Conservation (phyloP, 2,113 vertebrate species). For the Aythya baeri region DNA sequence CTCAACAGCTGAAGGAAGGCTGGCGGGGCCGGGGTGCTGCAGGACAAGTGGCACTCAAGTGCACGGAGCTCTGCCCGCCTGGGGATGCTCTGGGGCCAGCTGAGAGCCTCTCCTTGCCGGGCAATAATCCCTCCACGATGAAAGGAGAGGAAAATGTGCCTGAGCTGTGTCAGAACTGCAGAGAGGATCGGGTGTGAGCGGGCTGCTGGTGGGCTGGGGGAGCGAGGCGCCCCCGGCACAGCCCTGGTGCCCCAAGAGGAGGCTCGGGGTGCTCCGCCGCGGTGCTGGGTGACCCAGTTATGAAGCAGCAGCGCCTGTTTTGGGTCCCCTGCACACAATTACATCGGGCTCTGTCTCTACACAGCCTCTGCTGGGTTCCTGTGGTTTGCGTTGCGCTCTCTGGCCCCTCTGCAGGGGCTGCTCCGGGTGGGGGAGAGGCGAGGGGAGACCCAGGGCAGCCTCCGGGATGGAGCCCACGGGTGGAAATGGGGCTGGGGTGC, state of each 20-base stretch:
- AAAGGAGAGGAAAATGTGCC: neutral
- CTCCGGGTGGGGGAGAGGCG: fast-evolving
- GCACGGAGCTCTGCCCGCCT: neutral
- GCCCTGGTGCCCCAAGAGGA: too few relatives aligned
- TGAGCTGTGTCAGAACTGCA: neutral
- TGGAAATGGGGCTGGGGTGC: neutral
- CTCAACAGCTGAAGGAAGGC: neutral
- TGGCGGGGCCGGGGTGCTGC: neutral
- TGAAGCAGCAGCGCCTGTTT: neutral
- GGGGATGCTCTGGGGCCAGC: neutral
- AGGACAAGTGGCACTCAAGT: neutral
- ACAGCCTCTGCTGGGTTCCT: neutral
- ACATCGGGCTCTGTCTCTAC: neutral
- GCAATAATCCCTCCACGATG: neutral
- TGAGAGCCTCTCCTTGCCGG: neutral
- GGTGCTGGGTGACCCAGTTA: neutral
- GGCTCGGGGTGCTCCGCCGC: neutral
- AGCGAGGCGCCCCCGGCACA: neutral
- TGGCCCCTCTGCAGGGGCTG: neutral
- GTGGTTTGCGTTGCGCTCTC: neutral
- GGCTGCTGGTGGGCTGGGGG: too few relatives aligned
- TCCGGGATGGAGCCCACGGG: fast-evolving
- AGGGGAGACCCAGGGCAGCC: neutral
- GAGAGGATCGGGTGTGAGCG: neutral
- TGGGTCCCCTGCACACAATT: fast-evolving